These are phyloP conservation scores for Apodemia hepburni DNA, from an alignment of 2,888 invertebrate species.

Conservation along the genomic window DNA sequence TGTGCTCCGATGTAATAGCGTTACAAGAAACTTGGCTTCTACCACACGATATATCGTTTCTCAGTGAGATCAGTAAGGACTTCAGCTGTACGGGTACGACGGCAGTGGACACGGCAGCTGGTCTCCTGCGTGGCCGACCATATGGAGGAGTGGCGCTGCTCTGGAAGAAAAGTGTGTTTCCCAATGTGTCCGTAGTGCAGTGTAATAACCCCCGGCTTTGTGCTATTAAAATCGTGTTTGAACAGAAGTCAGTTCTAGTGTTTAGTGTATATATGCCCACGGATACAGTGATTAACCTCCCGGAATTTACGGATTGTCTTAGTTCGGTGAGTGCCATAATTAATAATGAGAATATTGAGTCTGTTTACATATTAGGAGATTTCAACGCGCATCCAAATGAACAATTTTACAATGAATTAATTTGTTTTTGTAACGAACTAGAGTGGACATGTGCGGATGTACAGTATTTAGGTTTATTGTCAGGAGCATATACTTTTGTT, in stretches of 20 bases:
- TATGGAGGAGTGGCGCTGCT: conserved; percentile 31
- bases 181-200: conserved; percentile 25
- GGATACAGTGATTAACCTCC: conserved; percentile 21
- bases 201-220: conserved; percentile 25
- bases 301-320: conserved; percentile 28
- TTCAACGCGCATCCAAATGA: conserved; percentile 26
- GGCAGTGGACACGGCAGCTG: conserved; percentile 25
- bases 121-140: conserved; percentile 26
- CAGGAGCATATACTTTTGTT: neutral
- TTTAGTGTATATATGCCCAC: conserved; percentile 32
- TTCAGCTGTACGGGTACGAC: too few species aligned
- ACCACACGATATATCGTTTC: too few species aligned
- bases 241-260: conserved; percentile 22
- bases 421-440: conserved; percentile 24
- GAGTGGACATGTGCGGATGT: conserved; percentile 26
- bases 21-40: too few species aligned
- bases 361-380: conserved; percentile 28
- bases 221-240: conserved; percentile 22
- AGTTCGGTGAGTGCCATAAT: conserved; percentile 29
- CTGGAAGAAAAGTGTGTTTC: conserved; percentile 24
- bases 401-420: conserved; percentile 21
- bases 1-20: too few species aligned
- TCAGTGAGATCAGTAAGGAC: too few species aligned
- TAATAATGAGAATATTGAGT: conserved; percentile 23
- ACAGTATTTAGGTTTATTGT: conserved; percentile 19